Evolutionary conservation across 2,797 vertebrate species (phyloP).

Genomic region (Salarias fasciatus): DNA sequence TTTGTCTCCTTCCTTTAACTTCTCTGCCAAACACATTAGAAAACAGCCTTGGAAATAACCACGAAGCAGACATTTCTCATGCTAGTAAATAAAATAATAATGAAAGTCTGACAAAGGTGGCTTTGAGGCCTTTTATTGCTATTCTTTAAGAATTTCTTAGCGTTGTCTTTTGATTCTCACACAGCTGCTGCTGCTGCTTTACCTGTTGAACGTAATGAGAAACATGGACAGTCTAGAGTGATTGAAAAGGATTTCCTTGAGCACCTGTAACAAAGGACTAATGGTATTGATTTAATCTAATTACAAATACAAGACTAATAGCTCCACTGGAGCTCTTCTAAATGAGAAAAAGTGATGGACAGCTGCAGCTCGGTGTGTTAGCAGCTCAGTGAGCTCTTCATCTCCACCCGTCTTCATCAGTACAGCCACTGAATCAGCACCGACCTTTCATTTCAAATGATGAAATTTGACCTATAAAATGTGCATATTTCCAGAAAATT

Average conservation of each 20-base stretch:
- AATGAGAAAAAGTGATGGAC: slow-evolving; percentile 47
- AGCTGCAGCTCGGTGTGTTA: slow-evolving; percentile 29
- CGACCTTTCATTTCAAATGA: slow-evolving; percentile 33
- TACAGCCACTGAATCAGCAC: slow-evolving; percentile 4
- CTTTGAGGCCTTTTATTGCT: background rate
- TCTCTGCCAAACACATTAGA: background rate
- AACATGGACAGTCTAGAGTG: slow-evolving; percentile 20
- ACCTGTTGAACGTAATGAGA: background rate
- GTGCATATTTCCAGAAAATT: slow-evolving; percentile 15
- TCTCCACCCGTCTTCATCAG: slow-evolving; percentile 10
- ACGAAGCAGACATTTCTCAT: slow-evolving; percentile 1
- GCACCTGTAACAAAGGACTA: slow-evolving; percentile 63
- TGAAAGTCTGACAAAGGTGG: background rate
- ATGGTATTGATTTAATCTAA: slow-evolving; percentile 71
- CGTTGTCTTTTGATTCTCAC: background rate
- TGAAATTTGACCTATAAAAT: slow-evolving; percentile 40
- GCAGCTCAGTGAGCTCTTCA: slow-evolving; percentile 33
- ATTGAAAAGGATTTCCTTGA: slow-evolving; percentile 57
- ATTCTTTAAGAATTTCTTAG: slow-evolving; percentile 1
- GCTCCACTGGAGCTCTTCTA: slow-evolving; percentile 37
- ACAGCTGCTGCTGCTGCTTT: no score
- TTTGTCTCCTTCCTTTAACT: slow-evolving; percentile 1
- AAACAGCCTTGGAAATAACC: slow-evolving; percentile 9
- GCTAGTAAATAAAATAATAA: background rate
- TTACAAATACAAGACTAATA: slow-evolving; percentile 62